These are phyloP conservation scores for Sisor rabdophorus DNA, from an alignment of 2,113 vertebrate genomes.

Conservation along the genomic window DNA sequence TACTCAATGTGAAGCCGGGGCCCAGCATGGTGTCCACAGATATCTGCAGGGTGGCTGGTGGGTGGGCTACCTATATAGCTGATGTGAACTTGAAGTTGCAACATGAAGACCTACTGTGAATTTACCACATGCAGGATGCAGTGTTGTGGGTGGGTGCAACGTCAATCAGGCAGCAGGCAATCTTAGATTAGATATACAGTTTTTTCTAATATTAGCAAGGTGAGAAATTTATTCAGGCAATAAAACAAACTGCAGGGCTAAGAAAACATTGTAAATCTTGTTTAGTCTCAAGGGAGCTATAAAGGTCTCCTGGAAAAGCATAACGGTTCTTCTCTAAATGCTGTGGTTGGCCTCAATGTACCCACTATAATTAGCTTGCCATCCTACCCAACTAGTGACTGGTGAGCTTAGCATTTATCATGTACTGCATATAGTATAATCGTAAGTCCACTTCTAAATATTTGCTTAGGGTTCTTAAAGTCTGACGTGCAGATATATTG, in stretches of 20 bases:
- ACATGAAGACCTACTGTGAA: background rate
- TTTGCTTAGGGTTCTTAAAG: constrained; percentile 42
- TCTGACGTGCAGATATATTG: constrained; percentile 42
- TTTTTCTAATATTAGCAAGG: background rate
- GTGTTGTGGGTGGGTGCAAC: background rate
- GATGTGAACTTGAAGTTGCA: background rate
- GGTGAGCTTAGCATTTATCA: constrained; percentile 23
- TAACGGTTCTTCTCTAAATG: constrained; percentile 39
- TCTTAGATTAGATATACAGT: background rate
- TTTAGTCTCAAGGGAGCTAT: constrained; percentile 17
- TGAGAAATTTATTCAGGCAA: background rate
- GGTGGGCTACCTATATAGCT: background rate
- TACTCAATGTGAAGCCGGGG: background rate
- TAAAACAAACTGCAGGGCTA: constrained; percentile 10
- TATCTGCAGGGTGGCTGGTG: background rate
- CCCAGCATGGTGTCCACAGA: background rate
- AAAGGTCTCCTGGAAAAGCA: constrained; percentile 16
- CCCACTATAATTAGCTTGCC: constrained; percentile 57
- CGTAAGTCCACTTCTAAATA: constrained; percentile 39
- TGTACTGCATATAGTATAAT: background rate
- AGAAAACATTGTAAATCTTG: constrained; percentile 30
- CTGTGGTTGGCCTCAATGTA: constrained; percentile 55
- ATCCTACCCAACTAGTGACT: constrained; percentile 46
- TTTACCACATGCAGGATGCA: background rate
- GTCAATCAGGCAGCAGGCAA: background rate